phyloP scores from a whole-genome alignment of 2,888 invertebrate species.

The Drosophila subquinaria region DNA sequence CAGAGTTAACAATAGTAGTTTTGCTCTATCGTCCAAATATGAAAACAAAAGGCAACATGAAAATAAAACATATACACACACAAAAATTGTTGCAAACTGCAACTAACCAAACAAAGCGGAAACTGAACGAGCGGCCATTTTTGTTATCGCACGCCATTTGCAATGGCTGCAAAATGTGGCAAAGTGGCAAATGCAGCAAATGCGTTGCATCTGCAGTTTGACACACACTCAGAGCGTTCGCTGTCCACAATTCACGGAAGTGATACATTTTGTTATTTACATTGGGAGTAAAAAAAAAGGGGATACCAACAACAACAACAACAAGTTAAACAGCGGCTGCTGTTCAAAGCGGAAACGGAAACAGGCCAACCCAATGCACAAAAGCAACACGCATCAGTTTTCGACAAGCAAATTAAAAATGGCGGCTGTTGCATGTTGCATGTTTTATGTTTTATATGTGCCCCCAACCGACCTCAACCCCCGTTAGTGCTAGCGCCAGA shows the following conservation, averaged over 20 bases:
- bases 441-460: constrained; percentile 44
- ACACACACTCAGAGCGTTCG: constrained; percentile 7
- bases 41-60: constrained; percentile 44
- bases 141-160: constrained; percentile 78
- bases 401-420: constrained; percentile 74
- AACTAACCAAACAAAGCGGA: constrained; percentile 74
- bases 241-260: constrained; percentile 32
- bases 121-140: constrained; percentile 74
- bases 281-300: constrained; percentile 23
- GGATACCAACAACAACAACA: constrained; percentile 25
- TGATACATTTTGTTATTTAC: constrained; percentile 70
- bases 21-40: constrained; percentile 34
- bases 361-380: constrained; percentile 48
- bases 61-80: constrained; percentile 5
- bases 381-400: constrained; percentile 49
- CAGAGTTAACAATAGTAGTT: constrained; percentile 68
- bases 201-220: constrained; percentile 42
- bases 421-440: constrained; percentile 69
- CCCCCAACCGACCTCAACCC: neutral
- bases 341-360: constrained; percentile 70
- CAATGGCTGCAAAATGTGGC: constrained; percentile 50
- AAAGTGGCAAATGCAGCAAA: constrained; percentile 40
- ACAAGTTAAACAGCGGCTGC: constrained; percentile 39
- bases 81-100: constrained; percentile 62
- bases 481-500: constrained; percentile 1